Evolutionary conservation across 1,140 invertebrate genomes (phyloP).

Genomic region (Drosophila serrata): DNA sequence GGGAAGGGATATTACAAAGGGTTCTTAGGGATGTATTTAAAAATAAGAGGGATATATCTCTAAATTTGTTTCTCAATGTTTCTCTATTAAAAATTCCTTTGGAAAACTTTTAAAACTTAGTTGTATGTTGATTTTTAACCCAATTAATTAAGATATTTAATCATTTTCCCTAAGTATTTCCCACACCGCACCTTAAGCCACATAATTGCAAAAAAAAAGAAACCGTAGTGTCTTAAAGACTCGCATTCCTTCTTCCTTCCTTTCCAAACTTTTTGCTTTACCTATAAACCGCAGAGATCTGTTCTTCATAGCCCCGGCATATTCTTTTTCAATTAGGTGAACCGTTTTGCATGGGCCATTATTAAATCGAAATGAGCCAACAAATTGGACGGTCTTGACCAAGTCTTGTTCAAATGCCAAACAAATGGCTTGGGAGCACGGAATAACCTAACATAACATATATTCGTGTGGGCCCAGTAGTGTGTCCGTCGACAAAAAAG

Average conservation of each 20-base stretch:
- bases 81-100: background rate
- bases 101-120: background rate
- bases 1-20: background rate
- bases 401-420: slow-evolving; percentile 32
- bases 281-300: slow-evolving; percentile 9
- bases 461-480: slow-evolving; percentile 6
- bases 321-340: slow-evolving; percentile 60
- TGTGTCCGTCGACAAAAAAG: slow-evolving; percentile 9
- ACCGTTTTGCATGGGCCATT: slow-evolving; percentile 58
- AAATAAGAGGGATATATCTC: too few relatives aligned
- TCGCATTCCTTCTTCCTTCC: background rate
- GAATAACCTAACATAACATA: slow-evolving; percentile 14
- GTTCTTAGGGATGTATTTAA: background rate
- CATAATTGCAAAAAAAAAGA: slow-evolving; percentile 3
- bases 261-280: background rate
- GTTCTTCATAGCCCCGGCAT: slow-evolving; percentile 31
- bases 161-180: background rate
- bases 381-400: slow-evolving; percentile 49
- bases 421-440: slow-evolving; percentile 45
- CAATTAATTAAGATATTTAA: background rate
- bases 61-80: too few relatives aligned
- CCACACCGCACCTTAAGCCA: background rate
- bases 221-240: slow-evolving; percentile 8
- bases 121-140: too few relatives aligned
- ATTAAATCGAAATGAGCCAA: slow-evolving; percentile 48